Evolutionary conservation across 2,797 vertebrate genomes (phyloP).

Genomic region (Lerista edwardsae): DNA sequence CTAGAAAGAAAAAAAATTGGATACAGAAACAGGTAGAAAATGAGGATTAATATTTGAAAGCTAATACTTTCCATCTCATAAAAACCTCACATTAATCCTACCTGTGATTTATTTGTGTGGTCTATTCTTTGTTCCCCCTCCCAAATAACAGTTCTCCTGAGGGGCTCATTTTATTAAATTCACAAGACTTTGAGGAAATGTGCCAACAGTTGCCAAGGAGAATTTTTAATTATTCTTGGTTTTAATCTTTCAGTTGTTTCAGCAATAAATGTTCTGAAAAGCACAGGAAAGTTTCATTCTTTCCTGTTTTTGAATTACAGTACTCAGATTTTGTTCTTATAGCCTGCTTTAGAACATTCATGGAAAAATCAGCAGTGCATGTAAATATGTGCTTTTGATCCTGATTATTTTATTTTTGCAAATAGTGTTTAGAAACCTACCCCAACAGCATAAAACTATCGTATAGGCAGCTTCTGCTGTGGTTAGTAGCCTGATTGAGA

Average conservation of each 20-base stretch:
- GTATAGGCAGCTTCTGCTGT: too few relatives aligned
- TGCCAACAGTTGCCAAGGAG: constrained; percentile 3
- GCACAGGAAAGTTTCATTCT: neutral
- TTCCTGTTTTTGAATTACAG: neutral
- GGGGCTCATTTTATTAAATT: constrained; percentile 26
- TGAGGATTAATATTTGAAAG: constrained; percentile 19
- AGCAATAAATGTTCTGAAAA: constrained; percentile 1
- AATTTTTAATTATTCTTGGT: constrained; percentile 25
- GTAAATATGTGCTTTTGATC: too few relatives aligned
- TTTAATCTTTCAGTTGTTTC: constrained; percentile 18
- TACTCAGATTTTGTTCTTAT: constrained; percentile 3
- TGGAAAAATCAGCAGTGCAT: neutral
- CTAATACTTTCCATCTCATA: neutral
- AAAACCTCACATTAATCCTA: constrained; percentile 8
- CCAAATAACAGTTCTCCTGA: constrained; percentile 14
- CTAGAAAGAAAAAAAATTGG: neutral
- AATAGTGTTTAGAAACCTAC: too few relatives aligned
- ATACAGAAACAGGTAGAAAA: neutral
- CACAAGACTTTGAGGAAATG: constrained; percentile 2
- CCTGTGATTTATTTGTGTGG: neutral
- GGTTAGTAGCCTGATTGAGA: too few relatives aligned
- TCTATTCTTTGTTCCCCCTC: neutral
- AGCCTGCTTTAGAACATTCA: neutral
- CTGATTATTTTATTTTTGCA: too few relatives aligned
- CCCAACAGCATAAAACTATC: too few relatives aligned